Evolutionary conservation across 2,797 vertebrate genomes (phyloP), one percentile per base, ranked within the genome.

Genomic region (Naso thynnoides): DNA sequence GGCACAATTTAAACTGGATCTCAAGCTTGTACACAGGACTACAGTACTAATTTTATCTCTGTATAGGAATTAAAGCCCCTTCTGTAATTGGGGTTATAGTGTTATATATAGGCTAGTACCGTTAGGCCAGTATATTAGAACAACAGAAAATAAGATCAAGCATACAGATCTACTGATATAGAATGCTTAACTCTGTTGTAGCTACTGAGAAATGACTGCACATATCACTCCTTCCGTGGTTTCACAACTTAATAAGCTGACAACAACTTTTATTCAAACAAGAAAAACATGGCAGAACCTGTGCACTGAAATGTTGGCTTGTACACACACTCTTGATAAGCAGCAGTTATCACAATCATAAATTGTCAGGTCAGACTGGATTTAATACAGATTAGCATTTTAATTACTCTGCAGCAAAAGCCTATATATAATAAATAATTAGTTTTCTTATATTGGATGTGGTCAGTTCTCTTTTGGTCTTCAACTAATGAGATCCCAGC

Each of bases 211-310:
- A 77, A 77, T 45, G 2, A 74, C 33, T 39, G 7, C 48, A 68
- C 27, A 45, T 9, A 9, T 67, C 58, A 50, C 31, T 27, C 48
- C 24, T 45, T 38, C 33, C 44, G 66, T 52, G 31, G 24, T 81
- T 70, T 72, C 23, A 81, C 48, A 88, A 74, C 55, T 75, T 56
- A 57, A 55, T 54, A 68, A 71, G 36, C 58, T 74, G 58, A 56
- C 53, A 70, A 56, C 58, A 48, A 48, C 49, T 84, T 81, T 67
- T 83, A 78, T 79, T 74, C 27, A 86, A 76, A 74, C 42, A 73
- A 54, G 53, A 56, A 69, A 64, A 73, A 67, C 27, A 16, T 50
- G 48, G 8, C 45, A 24, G 18, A 50, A 66, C 27, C 5, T 26
- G 19, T 50, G 23, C 47, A 21, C 55, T 59, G 13, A 62, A 64